Evolutionary conservation across 2,888 invertebrate genomes (phyloP), one percentile per base, ranked within the genome.

Genomic region (Apamea epomidion): DNA sequence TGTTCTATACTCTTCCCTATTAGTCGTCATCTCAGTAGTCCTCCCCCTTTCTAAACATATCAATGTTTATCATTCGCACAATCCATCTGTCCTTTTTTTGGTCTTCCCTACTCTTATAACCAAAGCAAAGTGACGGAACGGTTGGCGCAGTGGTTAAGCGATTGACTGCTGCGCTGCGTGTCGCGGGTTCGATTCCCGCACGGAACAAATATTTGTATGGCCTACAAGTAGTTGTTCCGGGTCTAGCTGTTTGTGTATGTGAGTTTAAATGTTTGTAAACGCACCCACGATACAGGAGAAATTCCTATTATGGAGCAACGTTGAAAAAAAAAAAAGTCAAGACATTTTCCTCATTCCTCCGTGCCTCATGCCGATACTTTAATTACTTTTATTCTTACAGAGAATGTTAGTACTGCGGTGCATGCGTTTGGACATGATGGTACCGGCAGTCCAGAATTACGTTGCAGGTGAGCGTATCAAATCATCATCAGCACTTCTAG

Each of bases 391-490:
- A 48, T 77, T 54, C 12, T 18, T 65, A 78, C 98, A 99, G 96
- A 98, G 98, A 95, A 94, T 99, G 91, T 94, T 98, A 86, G 95
- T 99, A 5, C 93, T 99, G 12, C 97, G 99, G 74, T 98, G 98
- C 87, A 97, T 99, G 89, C 97, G 99, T 67, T 98, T 98, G 37
- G 99, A 99, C 93, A 99, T 99, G 97, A 98, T 99, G 94, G 98
- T 98, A 76, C 98, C 98, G 25, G 98, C 97, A 48, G 98, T 98
- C 76, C 98, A 98, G 93, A 96, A 97, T 83, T 98, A 98, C 92
- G 98, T 98, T 0, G 94, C 97, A 94, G 95, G 98, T 98, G 94
- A 91, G 90, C 8, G 4, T 37, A n/a, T 7, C 18, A 21, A 42
- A 21, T 62, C 16, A 16, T 29, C 3, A 65, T 76, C 29, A 76